Conservation (phyloP, 2,797 vertebrate species). For the Apogon hyalosoma region DNA sequence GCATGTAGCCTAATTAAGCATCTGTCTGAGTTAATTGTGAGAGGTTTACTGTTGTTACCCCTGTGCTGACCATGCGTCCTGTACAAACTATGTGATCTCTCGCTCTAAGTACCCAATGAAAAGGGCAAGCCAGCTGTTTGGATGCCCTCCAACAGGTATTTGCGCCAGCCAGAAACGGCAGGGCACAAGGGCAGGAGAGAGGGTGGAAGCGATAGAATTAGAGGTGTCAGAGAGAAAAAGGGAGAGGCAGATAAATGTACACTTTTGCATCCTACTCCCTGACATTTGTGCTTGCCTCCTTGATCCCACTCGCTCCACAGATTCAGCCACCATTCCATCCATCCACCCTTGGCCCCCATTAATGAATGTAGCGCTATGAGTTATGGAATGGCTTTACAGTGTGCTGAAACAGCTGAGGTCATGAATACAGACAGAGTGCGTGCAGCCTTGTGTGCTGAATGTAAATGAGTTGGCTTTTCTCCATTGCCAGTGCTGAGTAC, state of each 20-base stretch:
- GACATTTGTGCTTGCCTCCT: constrained; percentile 27
- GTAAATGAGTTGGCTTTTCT: constrained; percentile 66
- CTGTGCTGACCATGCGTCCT: constrained; percentile 46
- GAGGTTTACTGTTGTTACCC: constrained; percentile 36
- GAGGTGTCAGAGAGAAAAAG: neutral
- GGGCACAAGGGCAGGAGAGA: neutral
- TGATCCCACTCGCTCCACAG: constrained; percentile 33
- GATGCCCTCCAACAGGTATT: constrained; percentile 64
- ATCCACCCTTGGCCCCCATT: constrained; percentile 58
- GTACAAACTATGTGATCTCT: constrained; percentile 65
- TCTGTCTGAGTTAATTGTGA: constrained; percentile 52
- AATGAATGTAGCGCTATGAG: constrained; percentile 59
- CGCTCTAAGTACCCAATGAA: constrained; percentile 41
- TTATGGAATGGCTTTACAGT: constrained; percentile 69
- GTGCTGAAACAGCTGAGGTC: constrained; percentile 75
- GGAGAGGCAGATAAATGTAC: constrained; percentile 29
- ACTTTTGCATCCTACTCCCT: constrained; percentile 34
- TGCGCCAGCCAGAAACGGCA: constrained; percentile 17
- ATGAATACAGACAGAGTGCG: constrained; percentile 61
- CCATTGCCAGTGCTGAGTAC: constrained; percentile 43
- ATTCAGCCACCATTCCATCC: constrained; percentile 40
- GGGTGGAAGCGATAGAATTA: neutral
- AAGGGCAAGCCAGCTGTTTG: constrained; percentile 62
- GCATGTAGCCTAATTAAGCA: constrained; percentile 57
- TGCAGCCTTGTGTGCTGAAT: constrained; percentile 55